A percentile compares a stretch with the other conserved stretches of the same genome.
These are phyloP conservation scores for Lutraria lutraria DNA, from an alignment of 2,888 invertebrate species.

Conservation along the genomic window DNA sequence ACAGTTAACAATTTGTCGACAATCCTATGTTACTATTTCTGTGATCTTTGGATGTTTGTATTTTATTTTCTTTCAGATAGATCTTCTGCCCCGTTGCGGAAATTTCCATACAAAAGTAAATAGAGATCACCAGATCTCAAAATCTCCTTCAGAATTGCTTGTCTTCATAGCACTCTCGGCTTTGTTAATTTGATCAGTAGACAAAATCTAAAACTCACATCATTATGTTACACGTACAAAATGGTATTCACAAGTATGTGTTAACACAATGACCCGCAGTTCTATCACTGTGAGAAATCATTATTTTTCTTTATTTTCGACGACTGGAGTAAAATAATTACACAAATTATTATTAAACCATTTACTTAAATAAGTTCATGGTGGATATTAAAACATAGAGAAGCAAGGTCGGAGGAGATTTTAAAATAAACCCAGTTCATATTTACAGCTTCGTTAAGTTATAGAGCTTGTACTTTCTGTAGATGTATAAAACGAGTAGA, in stretches of 20 bases:
- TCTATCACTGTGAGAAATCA: too few relatives aligned
- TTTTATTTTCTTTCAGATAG: constrained; percentile 20
- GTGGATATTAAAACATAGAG: background rate
- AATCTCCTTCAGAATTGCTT: constrained; percentile 12
- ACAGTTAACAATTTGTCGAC: background rate
- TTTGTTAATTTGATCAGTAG: background rate
- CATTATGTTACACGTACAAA: too few relatives aligned
- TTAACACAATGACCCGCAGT: too few relatives aligned
- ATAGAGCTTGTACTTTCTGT: background rate
- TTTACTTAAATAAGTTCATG: too few relatives aligned
- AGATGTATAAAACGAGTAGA: background rate
- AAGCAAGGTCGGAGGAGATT: background rate
- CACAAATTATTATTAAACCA: too few relatives aligned
- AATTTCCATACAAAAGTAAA: constrained; percentile 40
- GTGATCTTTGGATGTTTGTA: constrained; percentile 15
- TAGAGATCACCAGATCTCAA: background rate
- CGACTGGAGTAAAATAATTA: too few relatives aligned
- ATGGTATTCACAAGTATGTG: too few relatives aligned
- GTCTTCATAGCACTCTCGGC: background rate
- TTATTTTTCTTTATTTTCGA: too few relatives aligned
- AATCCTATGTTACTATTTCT: background rate
- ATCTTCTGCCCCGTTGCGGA: constrained; percentile 33
- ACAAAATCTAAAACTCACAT: too few relatives aligned
- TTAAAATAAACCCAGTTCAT: background rate
- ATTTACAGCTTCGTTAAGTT: constrained; percentile 6